Base-by-base conservation (phyloP, 2,797 vertebrate species). In the Columba guinea region DNA sequence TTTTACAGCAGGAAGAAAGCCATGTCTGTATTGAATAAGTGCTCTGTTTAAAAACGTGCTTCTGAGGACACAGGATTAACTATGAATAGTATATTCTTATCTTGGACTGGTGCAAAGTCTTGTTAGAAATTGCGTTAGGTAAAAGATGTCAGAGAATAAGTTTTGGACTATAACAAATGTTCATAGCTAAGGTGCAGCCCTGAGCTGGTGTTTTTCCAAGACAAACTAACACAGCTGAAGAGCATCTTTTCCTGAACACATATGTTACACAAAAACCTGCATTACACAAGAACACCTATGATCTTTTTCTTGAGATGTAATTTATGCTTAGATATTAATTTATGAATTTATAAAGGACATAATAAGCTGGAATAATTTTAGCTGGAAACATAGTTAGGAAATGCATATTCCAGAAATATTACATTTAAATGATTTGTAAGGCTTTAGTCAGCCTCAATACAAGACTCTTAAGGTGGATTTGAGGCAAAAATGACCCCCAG, bases 201-300 rank as follows among this genome's bases (percentile, higher is more conserved):
- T 55, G 64, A 63, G 23, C 9, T 58, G n/a, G 24, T 27, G 5
- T 34, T 75, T 80, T 48, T 52, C 48, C 52, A 37, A 80, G 73
- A 35, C 37, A 59, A 80, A 74, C 4, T 24, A 21, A 22, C 24
- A 71, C 11, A 80, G 27, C 34, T 91, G n/a, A 78, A 78, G 39
- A 59, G 21, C 53, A 77, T 41, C 9, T 71, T 24, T 55, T 20
- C 44, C 55, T 77, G 51, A 35, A 51, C 8, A 37, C 14, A 23
- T 23, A 3, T 13, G 10, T 12, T 28, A 62, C 9, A 77, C 60
- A 39, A 69, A 81, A 32, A 0, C 1, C 14, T 20, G 17, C 8
- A 9, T 34, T 51, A n/a, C 34, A 41, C 8, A 64, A 64, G 77
- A 44, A 0, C 26, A 64, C 4, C 2, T 8, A 11, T 1, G 5